Percentiles rank a stretch among this genome's conserved stretches.
These are phyloP conservation scores for Babylonia areolata DNA, from an alignment of 1,140 invertebrate genomes.

Conservation along the genomic window DNA sequence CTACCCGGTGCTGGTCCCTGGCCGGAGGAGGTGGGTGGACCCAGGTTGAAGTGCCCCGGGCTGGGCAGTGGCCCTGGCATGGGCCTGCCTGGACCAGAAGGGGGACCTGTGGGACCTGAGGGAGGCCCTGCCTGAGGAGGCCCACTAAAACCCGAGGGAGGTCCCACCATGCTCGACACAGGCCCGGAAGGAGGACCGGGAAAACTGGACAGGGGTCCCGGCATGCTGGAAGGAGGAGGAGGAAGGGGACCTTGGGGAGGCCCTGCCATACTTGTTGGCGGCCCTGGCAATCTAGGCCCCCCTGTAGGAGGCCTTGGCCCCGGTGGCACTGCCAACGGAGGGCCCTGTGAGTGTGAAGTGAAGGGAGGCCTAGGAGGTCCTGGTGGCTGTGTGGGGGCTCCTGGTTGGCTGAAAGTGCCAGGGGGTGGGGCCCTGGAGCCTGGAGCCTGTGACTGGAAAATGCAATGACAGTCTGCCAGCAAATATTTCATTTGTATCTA, in stretches of 20 bases:
- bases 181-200: neutral
- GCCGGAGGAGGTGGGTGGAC: neutral
- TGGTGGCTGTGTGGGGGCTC: neutral
- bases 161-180: neutral
- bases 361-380: neutral
- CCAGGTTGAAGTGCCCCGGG: slow-evolving; percentile 21
- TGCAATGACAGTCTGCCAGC: too few species aligned
- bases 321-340: neutral
- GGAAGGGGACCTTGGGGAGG: slow-evolving; percentile 4
- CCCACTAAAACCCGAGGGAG: neutral
- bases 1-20: neutral
- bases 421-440: neutral
- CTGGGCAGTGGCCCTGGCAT: too few species aligned
- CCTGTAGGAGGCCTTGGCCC: neutral
- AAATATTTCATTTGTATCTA: too few species aligned
- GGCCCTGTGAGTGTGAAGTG: too few species aligned
- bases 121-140: neutral
- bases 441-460: neutral
- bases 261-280: neutral
- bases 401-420: neutral
- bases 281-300: neutral
- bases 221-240: too few species aligned
- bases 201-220: neutral
- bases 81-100: neutral
- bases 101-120: neutral